These are phyloP conservation scores for Capitella teleta DNA, from an alignment of 1,140 invertebrate species.

Conservation along the genomic window DNA sequence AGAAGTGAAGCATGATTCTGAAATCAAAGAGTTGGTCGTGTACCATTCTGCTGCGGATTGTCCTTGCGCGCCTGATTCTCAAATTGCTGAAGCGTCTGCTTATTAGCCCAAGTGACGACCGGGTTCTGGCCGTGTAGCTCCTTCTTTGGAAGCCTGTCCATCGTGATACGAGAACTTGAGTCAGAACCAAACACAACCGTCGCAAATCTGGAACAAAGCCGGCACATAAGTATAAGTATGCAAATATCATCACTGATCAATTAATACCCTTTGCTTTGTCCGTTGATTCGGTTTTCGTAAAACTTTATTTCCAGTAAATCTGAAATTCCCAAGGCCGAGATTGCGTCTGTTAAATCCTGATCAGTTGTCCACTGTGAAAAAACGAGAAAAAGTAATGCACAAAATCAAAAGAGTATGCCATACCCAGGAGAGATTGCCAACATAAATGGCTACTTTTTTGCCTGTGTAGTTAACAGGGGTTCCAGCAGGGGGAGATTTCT, in stretches of 20 bases:
- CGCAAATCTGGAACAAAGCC: conserved; percentile 31
- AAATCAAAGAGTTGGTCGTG: no score
- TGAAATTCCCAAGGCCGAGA: conserved; percentile 72
- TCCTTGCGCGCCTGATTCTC: conserved; percentile 44
- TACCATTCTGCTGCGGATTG: conserved; percentile 18
- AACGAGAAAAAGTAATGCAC: background rate
- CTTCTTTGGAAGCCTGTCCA: conserved; percentile 86
- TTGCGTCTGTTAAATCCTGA: conserved; percentile 81
- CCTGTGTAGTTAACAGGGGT: conserved; percentile 35
- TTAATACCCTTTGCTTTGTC: conserved; percentile 85
- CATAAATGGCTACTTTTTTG: conserved; percentile 71
- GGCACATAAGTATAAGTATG: background rate
- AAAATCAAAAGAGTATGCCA: conserved; percentile 15
- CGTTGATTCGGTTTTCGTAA: conserved; percentile 98
- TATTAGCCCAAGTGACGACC: conserved; percentile 87
- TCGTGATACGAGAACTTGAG: conserved; percentile 70
- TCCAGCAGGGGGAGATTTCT: no score
- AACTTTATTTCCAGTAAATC: conserved; percentile 98
- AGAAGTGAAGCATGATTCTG: background rate
- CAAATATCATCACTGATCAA: background rate
- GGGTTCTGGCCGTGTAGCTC: conserved; percentile 90
- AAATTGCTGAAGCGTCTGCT: conserved; percentile 66
- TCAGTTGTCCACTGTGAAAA: conserved; percentile 86
- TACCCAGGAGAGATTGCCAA: conserved; percentile 80
- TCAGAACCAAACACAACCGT: conserved; percentile 56